Conservation (phyloP, 2,888 invertebrate genomes). For the Conchocele bisecta region DNA sequence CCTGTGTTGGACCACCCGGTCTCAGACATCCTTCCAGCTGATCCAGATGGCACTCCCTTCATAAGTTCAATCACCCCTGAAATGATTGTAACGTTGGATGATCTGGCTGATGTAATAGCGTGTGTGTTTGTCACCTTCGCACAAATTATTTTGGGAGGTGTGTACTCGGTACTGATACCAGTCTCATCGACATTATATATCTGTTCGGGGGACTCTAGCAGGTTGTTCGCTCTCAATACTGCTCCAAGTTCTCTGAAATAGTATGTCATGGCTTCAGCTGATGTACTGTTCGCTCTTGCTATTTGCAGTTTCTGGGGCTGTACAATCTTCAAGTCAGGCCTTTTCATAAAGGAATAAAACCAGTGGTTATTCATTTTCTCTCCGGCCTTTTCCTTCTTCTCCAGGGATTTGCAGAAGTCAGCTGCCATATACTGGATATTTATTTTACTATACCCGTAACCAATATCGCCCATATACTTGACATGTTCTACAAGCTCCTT, state of each 20-base stretch:
- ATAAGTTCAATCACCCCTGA: constrained; percentile 34
- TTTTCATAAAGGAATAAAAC: not conserved
- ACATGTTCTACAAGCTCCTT: constrained; percentile 11
- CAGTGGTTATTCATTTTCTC: not conserved
- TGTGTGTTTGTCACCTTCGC: not conserved
- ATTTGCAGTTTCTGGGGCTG: not conserved
- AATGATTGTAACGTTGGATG: not conserved
- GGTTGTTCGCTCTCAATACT: not conserved
- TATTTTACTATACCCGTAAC: constrained; percentile 25
- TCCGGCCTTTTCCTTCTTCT: constrained; percentile 18
- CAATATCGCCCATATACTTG: constrained; percentile 35
- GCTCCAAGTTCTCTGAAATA: not conserved
- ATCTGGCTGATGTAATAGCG: not conserved
- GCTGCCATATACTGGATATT: constrained; percentile 24
- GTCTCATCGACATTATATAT: not conserved
- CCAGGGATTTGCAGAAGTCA: constrained; percentile 19
- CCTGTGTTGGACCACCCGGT: constrained; percentile 44
- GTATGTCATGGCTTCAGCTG: not conserved
- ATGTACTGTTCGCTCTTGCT: not conserved
- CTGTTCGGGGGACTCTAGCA: not conserved
- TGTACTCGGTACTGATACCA: not conserved
- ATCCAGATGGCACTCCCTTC: constrained; percentile 19
- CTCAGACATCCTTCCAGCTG: constrained; percentile 41
- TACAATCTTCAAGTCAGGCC: not conserved
- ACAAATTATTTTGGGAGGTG: not conserved